Evolutionary conservation across 23 tunicate genomes (phyloP), one percentile per base, ranked within the genome.

Genomic region (Ascidia mentula): DNA sequence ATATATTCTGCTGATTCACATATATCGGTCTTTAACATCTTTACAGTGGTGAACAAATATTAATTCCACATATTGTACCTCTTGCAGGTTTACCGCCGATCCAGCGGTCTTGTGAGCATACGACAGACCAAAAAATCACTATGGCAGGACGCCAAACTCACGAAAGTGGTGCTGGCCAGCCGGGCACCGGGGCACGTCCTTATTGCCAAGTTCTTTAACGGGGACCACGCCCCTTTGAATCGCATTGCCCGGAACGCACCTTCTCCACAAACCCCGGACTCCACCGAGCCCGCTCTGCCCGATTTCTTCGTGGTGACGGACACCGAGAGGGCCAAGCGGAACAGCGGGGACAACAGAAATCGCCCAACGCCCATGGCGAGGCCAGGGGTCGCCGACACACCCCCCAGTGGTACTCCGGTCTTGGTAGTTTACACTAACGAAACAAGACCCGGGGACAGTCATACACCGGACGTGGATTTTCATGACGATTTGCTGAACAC

Each of bases 351-450:
- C 26, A 73, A 79, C 40, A 87, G 74, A 18, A 40, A 78, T 33
- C 46, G 20, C 33, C 72, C 39, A 17, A 26, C 70, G n/a, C 74
- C 77, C 38, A 53, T 17, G 31, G 46, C 79, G 42, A 26, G 13
- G 2, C 65, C 65, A 6, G 17, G 32, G 28, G 31, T 40, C 32
- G 59, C 72, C 35, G 46, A 82, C 70, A 38, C 72, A 22, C 42
- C 60, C 32, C 42, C 74, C 31, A 15, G 45, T 34, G 46, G 76
- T 0, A 31, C 65, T 31, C 89, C 89, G 40, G 42, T 91, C 18
- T 72, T 91, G 69, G 82, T 91, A 26, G 85, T 82, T 18, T 91
- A 91, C 45, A 81, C 83, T 37, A 91, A 91, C 75, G 97, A 91
- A 42, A 39, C 97, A 17, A 60, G 45, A 24, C 69, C 96, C 0